Evolutionary conservation across 2,797 vertebrate genomes (phyloP).

Genomic region (Sparus aurata): DNA sequence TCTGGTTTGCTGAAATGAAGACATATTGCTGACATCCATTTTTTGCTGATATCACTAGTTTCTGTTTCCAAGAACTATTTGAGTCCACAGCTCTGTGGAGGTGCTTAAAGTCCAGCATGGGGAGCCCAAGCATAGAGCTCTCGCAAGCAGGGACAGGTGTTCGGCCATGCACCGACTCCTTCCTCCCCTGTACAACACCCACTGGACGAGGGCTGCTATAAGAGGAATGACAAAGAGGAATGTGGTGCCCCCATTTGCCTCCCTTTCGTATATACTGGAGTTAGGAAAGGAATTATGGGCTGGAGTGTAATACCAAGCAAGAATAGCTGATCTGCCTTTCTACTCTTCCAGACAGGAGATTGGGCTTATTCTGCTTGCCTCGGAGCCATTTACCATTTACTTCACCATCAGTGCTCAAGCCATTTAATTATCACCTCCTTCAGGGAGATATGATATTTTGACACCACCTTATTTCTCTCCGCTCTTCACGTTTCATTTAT

Average conservation of each 20-base stretch:
- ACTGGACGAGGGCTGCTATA: slow-evolving; percentile 49
- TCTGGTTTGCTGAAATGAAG: slow-evolving; percentile 35
- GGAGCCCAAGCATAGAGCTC: slow-evolving; percentile 44
- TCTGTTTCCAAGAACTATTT: slow-evolving; percentile 24
- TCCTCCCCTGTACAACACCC: slow-evolving; percentile 26
- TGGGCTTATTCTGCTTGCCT: slow-evolving; percentile 58
- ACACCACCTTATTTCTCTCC: slow-evolving; percentile 45
- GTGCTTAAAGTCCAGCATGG: slow-evolving; percentile 49
- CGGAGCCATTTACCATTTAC: slow-evolving; percentile 65
- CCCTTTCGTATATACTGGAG: slow-evolving; percentile 20
- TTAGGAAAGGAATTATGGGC: slow-evolving; percentile 36
- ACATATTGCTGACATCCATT: slow-evolving; percentile 23
- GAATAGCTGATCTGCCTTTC: slow-evolving; percentile 23
- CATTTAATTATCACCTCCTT: slow-evolving; percentile 68
- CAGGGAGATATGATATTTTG: slow-evolving; percentile 50
- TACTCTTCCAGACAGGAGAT: slow-evolving; percentile 41
- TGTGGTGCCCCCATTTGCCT: slow-evolving; percentile 55
- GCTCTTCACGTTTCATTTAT: slow-evolving; percentile 60
- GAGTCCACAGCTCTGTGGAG: slow-evolving; percentile 33
- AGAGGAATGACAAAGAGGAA: slow-evolving; percentile 60
- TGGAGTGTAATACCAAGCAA: slow-evolving; percentile 38
- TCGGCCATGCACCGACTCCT: slow-evolving; percentile 27
- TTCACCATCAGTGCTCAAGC: slow-evolving; percentile 49
- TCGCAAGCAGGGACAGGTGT: slow-evolving; percentile 69
- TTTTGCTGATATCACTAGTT: slow-evolving; percentile 44